Conservation (phyloP, 2,113 vertebrate species). For the Lichenostomus cassidix region DNA sequence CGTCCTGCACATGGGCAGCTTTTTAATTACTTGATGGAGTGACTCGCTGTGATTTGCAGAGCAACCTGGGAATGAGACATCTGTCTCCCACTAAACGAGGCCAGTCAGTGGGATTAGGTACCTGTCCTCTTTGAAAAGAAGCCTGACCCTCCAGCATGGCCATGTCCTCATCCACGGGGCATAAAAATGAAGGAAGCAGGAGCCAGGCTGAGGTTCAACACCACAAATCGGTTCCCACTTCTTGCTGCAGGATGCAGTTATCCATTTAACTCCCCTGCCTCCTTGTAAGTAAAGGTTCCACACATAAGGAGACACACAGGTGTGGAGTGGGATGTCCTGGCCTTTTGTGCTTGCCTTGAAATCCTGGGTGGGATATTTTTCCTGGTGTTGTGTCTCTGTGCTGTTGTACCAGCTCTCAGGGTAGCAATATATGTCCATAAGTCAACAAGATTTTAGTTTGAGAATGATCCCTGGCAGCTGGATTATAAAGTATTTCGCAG, state of each 20-base stretch:
- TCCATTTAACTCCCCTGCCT: not conserved
- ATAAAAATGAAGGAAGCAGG: not conserved
- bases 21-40: conserved; percentile 38
- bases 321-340: not conserved
- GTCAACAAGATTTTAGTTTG: not conserved
- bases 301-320: not conserved
- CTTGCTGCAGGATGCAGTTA: not conserved
- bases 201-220: not conserved
- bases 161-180: not conserved
- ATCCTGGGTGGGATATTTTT: not conserved
- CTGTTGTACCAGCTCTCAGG: not conserved
- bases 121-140: not conserved
- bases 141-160: not conserved
- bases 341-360: not conserved
- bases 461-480: not conserved
- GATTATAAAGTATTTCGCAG: not conserved
- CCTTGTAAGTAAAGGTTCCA: not conserved
- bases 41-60: conserved; percentile 16
- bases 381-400: not conserved
- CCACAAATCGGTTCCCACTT: not conserved
- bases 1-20: not conserved
- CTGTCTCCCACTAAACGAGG: not conserved
- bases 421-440: not conserved
- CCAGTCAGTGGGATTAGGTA: not conserved
- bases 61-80: not conserved